Conservation (phyloP, 2,797 vertebrate genomes). For the Oreochromis mossambicus region DNA sequence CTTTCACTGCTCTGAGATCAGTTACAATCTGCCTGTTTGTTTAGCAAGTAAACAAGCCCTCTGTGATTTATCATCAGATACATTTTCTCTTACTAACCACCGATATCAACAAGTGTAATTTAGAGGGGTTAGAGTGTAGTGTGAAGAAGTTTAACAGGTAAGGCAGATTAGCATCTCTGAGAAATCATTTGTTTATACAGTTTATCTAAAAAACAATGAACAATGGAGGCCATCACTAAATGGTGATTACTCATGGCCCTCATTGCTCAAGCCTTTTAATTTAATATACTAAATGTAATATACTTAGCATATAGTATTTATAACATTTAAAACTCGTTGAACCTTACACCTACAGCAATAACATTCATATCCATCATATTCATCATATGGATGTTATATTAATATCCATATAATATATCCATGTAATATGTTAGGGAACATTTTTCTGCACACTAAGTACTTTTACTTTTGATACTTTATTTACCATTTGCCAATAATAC, state of each 20-base stretch:
- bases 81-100: not conserved
- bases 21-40: not conserved
- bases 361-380: not conserved
- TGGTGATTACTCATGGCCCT: not conserved
- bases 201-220: not conserved
- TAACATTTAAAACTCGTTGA: not conserved
- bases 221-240: not conserved
- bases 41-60: not conserved
- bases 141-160: not conserved
- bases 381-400: not conserved
- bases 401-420: not conserved
- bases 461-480: not conserved
- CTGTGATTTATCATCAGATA: not conserved
- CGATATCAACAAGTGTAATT: not conserved
- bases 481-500: not conserved
- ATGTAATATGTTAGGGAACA: not conserved
- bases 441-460: not conserved
- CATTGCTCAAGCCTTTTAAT: not conserved
- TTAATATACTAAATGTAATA: not conserved
- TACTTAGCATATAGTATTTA: not conserved
- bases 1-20: not conserved
- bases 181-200: not conserved
- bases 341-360: not conserved
- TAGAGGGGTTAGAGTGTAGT: not conserved
- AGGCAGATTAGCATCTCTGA: not conserved